Conservation (phyloP, 2,888 invertebrate genomes). For the Cheilosia vulpina region DNA sequence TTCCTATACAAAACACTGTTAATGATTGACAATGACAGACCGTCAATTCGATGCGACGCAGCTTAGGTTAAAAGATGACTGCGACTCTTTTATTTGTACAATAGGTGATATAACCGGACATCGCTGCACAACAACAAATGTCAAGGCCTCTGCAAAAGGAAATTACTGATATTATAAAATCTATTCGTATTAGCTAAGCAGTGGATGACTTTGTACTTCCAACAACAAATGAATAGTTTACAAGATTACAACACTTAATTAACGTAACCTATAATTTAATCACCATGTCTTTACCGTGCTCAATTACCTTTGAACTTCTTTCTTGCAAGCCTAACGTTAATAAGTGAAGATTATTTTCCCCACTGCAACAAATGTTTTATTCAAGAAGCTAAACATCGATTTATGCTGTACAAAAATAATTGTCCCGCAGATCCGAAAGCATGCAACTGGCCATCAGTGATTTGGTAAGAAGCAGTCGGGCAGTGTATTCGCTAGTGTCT, state of each 20-base stretch:
- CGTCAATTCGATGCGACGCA: neutral
- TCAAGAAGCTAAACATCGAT: too few relatives aligned
- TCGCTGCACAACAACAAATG: conserved; percentile 36
- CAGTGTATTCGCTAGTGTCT: too few relatives aligned
- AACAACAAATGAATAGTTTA: conserved; percentile 29
- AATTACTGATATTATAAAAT: conserved; percentile 31
- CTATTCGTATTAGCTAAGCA: conserved; percentile 15
- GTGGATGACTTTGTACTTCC: conserved; percentile 14
- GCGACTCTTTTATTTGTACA: neutral
- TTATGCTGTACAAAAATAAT: too few relatives aligned
- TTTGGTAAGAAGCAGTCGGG: too few relatives aligned
- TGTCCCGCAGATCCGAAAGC: too few relatives aligned
- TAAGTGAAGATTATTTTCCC: too few relatives aligned
- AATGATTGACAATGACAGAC: too few relatives aligned
- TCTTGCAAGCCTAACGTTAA: neutral
- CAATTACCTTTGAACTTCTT: conserved; percentile 47
- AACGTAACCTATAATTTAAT: conserved; percentile 27
- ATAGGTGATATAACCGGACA: conserved; percentile 48
- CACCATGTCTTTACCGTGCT: conserved; percentile 26
- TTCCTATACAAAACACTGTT: too few relatives aligned
- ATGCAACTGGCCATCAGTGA: too few relatives aligned
- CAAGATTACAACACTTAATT: conserved; percentile 27
- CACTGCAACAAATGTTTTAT: too few relatives aligned
- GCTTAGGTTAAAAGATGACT: conserved; percentile 4
- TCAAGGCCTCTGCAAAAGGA: conserved; percentile 47